Conservation (phyloP, 2,113 vertebrate genomes). For the Myrmophylax atrothorax region DNA sequence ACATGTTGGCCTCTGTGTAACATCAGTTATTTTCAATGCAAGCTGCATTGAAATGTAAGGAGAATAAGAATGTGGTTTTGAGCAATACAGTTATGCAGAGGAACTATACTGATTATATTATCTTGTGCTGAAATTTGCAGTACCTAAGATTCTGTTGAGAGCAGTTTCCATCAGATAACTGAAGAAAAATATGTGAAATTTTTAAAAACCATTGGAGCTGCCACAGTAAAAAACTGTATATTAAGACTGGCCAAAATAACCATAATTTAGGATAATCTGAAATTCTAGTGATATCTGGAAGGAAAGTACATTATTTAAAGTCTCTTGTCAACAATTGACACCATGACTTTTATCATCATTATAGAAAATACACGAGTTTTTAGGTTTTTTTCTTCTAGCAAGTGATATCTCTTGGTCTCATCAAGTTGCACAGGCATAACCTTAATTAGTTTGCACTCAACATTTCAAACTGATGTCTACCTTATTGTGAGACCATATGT, state of each 20-base stretch:
- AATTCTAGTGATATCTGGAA: not conserved
- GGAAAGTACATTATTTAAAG: not conserved
- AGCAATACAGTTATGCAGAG: not conserved
- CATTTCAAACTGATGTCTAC: not conserved
- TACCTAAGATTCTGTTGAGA: not conserved
- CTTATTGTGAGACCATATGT: not conserved
- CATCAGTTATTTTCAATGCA: not conserved
- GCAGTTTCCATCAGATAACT: not conserved
- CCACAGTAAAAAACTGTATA: not conserved
- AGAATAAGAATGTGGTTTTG: not conserved
- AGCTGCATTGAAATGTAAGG: not conserved
- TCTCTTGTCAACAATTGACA: not conserved
- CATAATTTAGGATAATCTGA: not conserved
- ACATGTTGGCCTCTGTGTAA: not conserved
- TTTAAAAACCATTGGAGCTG: not conserved
- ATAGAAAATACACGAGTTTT: not conserved
- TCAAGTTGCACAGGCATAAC: not conserved
- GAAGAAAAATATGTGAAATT: not conserved
- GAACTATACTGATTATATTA: not conserved
- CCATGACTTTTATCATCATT: not conserved
- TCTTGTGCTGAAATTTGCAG: not conserved
- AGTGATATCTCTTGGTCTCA: not conserved
- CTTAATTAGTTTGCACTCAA: not conserved
- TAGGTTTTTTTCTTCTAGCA: not conserved
- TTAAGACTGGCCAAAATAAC: not conserved